Percentiles rank a stretch among this genome's conserved stretches.
phyloP scores from a whole-genome alignment of 2,113 vertebrate genomes.

The Nothobranchius furzeri region DNA sequence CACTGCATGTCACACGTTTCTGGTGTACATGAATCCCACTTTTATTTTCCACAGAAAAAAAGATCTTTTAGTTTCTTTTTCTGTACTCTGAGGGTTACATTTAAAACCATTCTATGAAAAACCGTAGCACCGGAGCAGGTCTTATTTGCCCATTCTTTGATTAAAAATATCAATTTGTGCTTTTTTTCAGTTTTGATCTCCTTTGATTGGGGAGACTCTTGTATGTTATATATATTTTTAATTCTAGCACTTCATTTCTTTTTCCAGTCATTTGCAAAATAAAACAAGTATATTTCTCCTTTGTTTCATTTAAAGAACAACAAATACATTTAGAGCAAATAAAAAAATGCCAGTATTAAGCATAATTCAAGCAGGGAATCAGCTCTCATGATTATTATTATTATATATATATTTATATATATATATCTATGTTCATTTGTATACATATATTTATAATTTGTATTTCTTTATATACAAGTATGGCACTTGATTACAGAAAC shows the following conservation, averaged over 20 bases:
- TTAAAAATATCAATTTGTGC: constrained; percentile 79
- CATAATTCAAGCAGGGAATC: constrained; percentile 83
- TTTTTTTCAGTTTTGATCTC: constrained; percentile 61
- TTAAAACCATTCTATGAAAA: constrained; percentile 78
- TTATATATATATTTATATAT: constrained; percentile 49
- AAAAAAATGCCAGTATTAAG: constrained; percentile 70
- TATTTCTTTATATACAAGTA: constrained; percentile 82
- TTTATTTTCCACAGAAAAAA: constrained; percentile 77
- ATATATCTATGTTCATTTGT: constrained; percentile 66
- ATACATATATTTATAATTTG: constrained; percentile 66
- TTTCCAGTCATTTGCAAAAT: constrained; percentile 73
- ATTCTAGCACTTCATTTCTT: constrained; percentile 70
- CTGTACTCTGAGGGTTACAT: constrained; percentile 71
- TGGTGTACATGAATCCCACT: constrained; percentile 78
- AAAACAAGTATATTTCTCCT: constrained; percentile 54
- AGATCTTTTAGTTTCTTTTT: constrained; percentile 44
- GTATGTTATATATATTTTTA: constrained; percentile 16
- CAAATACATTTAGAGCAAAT: constrained; percentile 79
- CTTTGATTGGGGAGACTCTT: constrained; percentile 61
- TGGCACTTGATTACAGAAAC: constrained; percentile 87
- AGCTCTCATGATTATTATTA: constrained; percentile 77
- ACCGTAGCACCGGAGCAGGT: constrained; percentile 81
- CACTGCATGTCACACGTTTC: constrained; percentile 71
- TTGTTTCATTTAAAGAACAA: constrained; percentile 75
- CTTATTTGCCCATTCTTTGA: constrained; percentile 71